Evolutionary conservation across 1,140 invertebrate genomes (phyloP), one percentile per base, ranked within the genome.

Genomic region (Latrodectus geometricus): DNA sequence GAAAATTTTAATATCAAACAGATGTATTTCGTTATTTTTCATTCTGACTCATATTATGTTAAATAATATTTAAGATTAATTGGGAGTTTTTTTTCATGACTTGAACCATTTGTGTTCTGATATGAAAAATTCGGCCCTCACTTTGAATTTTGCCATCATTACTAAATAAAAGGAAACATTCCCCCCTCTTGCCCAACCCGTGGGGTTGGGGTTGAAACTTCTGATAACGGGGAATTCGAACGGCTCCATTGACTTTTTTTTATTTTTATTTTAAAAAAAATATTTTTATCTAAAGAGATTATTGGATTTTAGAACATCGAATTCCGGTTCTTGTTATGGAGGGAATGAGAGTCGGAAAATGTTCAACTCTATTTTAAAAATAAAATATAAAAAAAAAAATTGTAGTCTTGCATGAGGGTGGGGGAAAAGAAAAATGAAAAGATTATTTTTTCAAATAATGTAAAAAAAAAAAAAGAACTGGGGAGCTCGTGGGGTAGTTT

Each of bases 291-390:
- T 80, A 23, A 80, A 70, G 66, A 78, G 78, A 80, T 80, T 80
- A 80, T 80, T 80, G 78, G 68, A 80, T 80, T 80, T 80, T 80
- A 80, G 65, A 80, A 54, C 76, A 78, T 78, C 76, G 76, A 78
- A 78, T 80, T 80, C 78, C 78, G 78, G 65, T 80, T 70, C 78
- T 35, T 61, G 69, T 80, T 80, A 80, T 80, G 20, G 66, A 69
- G 52, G 23, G 78, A 52, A 69, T 23, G 65, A 80, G 78, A 52
- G 65, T 70, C 50, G 66, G 78, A 80, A 80, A 80, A 70, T 61
- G 11, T 80, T 80, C 78, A 80, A 80, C 78, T 80, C 17, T 80
- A 80, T 80, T 80, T 80, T 52, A 70, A 80, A 65, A 80, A 78
- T 15, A 77, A 61, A 20, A 49, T 17, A 8, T 17, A 76, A 54